These are phyloP conservation scores for Drosophila picticornis DNA, from an alignment of 2,888 invertebrate species.

Conservation along the genomic window DNA sequence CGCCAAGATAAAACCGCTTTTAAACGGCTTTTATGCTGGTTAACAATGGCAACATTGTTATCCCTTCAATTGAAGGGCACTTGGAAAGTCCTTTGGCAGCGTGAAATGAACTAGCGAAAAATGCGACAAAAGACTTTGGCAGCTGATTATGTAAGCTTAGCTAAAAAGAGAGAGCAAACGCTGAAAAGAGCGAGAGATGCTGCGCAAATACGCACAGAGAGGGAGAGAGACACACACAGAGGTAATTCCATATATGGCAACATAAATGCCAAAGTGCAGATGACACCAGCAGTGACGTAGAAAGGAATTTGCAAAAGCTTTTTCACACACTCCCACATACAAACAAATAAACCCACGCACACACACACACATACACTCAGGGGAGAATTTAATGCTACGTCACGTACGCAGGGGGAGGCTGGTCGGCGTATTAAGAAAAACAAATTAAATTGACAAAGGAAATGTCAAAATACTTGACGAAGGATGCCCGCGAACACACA, in stretches of 20 bases:
- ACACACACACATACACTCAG: conserved; percentile 13
- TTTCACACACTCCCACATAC: conserved; percentile 27
- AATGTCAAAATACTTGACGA: conserved; percentile 58
- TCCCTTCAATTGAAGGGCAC: conserved; percentile 69
- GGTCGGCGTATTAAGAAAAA: conserved; percentile 43
- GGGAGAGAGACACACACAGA: conserved; percentile 1
- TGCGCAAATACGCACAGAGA: conserved; percentile 16
- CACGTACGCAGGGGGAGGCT: conserved; percentile 48
- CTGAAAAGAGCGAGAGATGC: conserved; percentile 40
- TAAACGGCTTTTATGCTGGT: conserved; percentile 35
- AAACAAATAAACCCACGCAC: conserved; percentile 1
- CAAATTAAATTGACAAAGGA: conserved; percentile 48
- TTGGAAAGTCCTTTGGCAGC: conserved; percentile 26
- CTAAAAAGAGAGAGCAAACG: conserved; percentile 46
- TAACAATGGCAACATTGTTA: conserved; percentile 65
- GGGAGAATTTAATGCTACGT: conserved; percentile 40
- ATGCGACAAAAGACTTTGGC: conserved; percentile 13
- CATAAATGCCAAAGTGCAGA: conserved; percentile 75
- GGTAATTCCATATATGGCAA: conserved; percentile 10
- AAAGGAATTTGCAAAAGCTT: conserved; percentile 44
- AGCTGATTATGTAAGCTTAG: conserved; percentile 72
- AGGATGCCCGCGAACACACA: conserved; percentile 40
- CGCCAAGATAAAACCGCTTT: conserved; percentile 22
- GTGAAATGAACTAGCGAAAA: conserved; percentile 47
- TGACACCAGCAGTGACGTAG: conserved; percentile 58